phyloP scores from a whole-genome alignment of 2,113 vertebrate genomes.

The Balaeniceps rex region DNA sequence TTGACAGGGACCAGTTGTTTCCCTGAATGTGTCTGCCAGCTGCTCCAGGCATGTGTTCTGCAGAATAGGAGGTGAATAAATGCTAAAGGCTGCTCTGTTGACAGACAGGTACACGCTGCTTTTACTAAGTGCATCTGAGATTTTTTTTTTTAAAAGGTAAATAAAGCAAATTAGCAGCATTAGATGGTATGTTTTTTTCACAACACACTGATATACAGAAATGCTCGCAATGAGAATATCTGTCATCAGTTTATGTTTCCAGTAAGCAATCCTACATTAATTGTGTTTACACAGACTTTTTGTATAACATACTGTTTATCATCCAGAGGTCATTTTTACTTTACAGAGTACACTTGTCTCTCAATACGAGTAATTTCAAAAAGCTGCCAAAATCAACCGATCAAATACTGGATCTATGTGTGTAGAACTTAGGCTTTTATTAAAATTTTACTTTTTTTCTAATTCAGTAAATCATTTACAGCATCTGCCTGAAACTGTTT shows the following conservation, averaged over 20 bases:
- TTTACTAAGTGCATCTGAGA: constrained; percentile 72
- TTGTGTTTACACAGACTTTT: constrained; percentile 55
- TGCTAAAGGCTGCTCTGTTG: constrained; percentile 75
- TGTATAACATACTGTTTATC: not conserved
- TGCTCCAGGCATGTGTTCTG: constrained; percentile 78
- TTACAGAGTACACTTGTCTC: not conserved
- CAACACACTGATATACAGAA: constrained; percentile 35
- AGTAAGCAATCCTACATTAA: constrained; percentile 32
- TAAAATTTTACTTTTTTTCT: not conserved
- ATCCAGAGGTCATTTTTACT: constrained; percentile 51
- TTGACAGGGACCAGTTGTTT: constrained; percentile 82
- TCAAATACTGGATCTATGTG: not conserved
- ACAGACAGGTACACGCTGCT: constrained; percentile 87
- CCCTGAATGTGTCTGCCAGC: constrained; percentile 84
- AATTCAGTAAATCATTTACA: constrained; percentile 8
- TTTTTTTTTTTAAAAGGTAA: constrained; percentile 66
- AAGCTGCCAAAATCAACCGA: constrained; percentile 8
- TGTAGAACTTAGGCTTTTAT: not conserved
- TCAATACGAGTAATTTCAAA: not conserved
- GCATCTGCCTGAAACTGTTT: not conserved
- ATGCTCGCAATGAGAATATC: constrained; percentile 47
- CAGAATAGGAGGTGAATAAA: constrained; percentile 76
- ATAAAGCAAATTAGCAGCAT: constrained; percentile 76
- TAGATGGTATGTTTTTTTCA: not conserved
- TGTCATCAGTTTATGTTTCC: constrained; percentile 62